Base-by-base conservation (phyloP, 2,888 invertebrate species). In the Phrixothrix hirtus region DNA sequence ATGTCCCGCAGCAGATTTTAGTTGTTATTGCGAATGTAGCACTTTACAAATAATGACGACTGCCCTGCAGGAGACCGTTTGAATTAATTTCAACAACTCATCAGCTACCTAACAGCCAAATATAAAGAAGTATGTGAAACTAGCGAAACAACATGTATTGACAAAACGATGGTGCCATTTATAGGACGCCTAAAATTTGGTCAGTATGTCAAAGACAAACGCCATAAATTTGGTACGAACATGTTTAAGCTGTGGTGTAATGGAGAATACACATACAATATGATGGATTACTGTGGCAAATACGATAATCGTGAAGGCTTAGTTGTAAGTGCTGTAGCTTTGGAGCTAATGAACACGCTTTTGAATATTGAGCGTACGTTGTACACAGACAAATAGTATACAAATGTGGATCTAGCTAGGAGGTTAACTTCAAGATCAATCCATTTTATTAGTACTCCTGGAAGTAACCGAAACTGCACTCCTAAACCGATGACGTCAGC, bases 121-220 rank as follows among this genome's bases (percentile, higher is more conserved):
- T 56, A 47, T 39, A 25, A 61, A 41, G 35, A 45, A 32, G 45
- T 55, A 27, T 34, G 41, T 36, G 13, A 42, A 13, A 60, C 62
- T 29, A 56, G 42, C 35, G 47, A 62, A 55, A 49, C 32, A 26
- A 32, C 60, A 42, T 59, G 47, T 52, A 63, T 63, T 12, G 65
- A 58, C 35, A 60, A 59, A 48, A 59, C 48, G 10, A 50, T 52
- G 39, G 34, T 56, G 42, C 43, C 48, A 17, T 54, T 46, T 10
- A 39, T 41, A 14, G 50, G 55, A 25, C 39, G 55, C 10, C 27
- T 51, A 26, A 14, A 30, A 12, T 55, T 51, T 27, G 14, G 47
- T 10, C 52, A 58, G 45, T 58, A 58, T 16, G 27, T 55, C 3
- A 15, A 35, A 39, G 46, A 42, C 7, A 57, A 57, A 36, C 25